Base-by-base conservation (phyloP, 2,888 invertebrate genomes). In the Belgica antarctica region DNA sequence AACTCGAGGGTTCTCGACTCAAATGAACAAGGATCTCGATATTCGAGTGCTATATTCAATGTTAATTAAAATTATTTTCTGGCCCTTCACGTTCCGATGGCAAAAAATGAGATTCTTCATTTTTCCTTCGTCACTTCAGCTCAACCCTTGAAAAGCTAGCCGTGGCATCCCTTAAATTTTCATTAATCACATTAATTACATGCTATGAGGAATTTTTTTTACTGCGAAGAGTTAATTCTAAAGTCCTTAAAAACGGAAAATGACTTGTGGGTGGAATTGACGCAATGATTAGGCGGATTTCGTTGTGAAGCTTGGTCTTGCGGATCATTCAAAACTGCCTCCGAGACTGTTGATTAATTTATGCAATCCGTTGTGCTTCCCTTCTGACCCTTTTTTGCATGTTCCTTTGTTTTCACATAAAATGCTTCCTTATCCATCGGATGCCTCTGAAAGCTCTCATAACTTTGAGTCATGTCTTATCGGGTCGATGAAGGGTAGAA, bases 121-220 rank as follows among this genome's bases (percentile, higher is more conserved):
- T 59, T 59, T 22, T 52, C 52, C n/a, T n/a, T n/a, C n/a, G n/a
- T n/a, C n/a, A n/a, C n/a, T n/a, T n/a, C n/a, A n/a, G n/a, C n/a
- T n/a, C n/a, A n/a, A n/a, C n/a, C n/a, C n/a, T n/a, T n/a, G n/a
- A n/a, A n/a, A n/a, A n/a, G n/a, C n/a, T n/a, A n/a, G n/a, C 27
- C 7, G 7, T 22, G 25, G 59, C 25, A 2, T 46, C 12, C 59
- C 8, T 27, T 25, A 27, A 59, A 5, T 27, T 59, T 59, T n/a
- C 59, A 59, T 59, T 59, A 59, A 59, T 59, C 59, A 59, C 59
- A 27, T 27, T 59, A 59, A 59, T 59, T 59, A 19, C 8, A 59
- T 1, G 24, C 27, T 22, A 59, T 1, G 12, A 19, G 24, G 10
- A 27, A 24, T n/a, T 7, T 46, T 52, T 22, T 19, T 22, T 52